Conservation (phyloP, 2,797 vertebrate species). For the Setipinna tenuifilis region DNA sequence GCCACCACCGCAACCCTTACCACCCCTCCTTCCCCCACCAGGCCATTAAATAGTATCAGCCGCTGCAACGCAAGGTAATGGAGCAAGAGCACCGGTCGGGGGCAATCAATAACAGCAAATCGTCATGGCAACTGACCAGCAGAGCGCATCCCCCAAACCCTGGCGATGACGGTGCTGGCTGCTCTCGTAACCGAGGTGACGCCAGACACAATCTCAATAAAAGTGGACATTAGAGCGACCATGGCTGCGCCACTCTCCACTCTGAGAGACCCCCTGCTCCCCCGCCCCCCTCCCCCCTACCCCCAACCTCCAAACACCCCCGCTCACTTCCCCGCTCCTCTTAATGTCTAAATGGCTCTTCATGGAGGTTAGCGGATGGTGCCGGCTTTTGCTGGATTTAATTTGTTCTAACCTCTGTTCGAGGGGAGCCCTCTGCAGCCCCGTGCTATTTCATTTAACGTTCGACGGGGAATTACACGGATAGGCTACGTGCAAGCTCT, state of each 20-base stretch:
- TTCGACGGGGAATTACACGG: conserved; percentile 52
- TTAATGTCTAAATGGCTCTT: conserved; percentile 6
- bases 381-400: conserved; percentile 34
- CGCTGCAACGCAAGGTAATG: conserved; percentile 47
- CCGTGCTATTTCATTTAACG: conserved; percentile 50
- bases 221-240: conserved; percentile 37
- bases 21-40: not conserved
- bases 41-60: conserved; percentile 45
- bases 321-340: conserved; percentile 16
- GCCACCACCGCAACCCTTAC: not conserved
- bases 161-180: not conserved
- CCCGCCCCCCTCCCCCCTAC: not conserved
- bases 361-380: not conserved
- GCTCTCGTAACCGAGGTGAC: conserved; percentile 29
- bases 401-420: conserved; percentile 47
- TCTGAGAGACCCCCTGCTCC: not conserved
- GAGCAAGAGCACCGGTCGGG: conserved; percentile 46
- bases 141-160: conserved; percentile 27
- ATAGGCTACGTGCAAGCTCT: conserved; percentile 49
- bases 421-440: conserved; percentile 41
- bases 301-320: not conserved
- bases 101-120: conserved; percentile 49
- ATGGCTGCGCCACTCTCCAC: not conserved
- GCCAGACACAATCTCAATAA: conserved; percentile 50
- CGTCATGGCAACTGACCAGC: conserved; percentile 48